Evolutionary conservation across 2,113 vertebrate species (phyloP), one percentile per base, ranked within the genome.

Genomic region (Acanthisitta chloris): DNA sequence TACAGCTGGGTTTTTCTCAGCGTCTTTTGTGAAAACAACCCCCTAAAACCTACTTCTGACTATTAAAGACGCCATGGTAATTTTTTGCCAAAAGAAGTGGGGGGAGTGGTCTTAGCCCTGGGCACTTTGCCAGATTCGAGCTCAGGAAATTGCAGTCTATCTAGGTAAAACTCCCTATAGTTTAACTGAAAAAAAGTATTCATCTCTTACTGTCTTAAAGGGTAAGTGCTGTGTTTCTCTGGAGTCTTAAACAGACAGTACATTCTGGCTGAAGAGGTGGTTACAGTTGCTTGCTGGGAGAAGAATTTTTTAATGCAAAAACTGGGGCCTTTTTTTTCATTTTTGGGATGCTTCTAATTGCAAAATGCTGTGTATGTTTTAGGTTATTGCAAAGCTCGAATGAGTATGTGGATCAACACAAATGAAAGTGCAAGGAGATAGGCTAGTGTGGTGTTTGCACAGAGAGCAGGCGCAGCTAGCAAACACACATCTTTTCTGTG

Each of bases 121-220:
- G 96, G 93, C 93, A 64, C 76, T 78, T 83, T 93, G 96, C 96
- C 96, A 96, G 88, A 66, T 73, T 90, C 3, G 6, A 90, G 88
- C 92, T 95, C 96, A 96, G 96, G 96, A 96, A 97, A 97, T 97
- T 96, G 91, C 95, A 94, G 87, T 96, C 95, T 94, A 91, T 97
- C 92, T 96, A 96, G 94, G 91, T 97, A 97, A 93, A 95, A 96
- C 88, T 96, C 90, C 93, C 94, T 94, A 83, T 96, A 96, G 90
- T 95, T 95, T 83, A 93, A 94, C 86, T 95, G 88, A 92, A 96
- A 94, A 96, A 94, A 96, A 90, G 79, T 92, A 90, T 94, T 96
- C 81, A 94, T 96, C 90, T 70, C 90, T 96, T 86, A 93, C 92
- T 97, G 93, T 94, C 92, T 95, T 96, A 76, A 90, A 94, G 82